Evolutionary conservation across 1,140 invertebrate genomes (phyloP).

Genomic region (Neuroterus valhalla): DNA sequence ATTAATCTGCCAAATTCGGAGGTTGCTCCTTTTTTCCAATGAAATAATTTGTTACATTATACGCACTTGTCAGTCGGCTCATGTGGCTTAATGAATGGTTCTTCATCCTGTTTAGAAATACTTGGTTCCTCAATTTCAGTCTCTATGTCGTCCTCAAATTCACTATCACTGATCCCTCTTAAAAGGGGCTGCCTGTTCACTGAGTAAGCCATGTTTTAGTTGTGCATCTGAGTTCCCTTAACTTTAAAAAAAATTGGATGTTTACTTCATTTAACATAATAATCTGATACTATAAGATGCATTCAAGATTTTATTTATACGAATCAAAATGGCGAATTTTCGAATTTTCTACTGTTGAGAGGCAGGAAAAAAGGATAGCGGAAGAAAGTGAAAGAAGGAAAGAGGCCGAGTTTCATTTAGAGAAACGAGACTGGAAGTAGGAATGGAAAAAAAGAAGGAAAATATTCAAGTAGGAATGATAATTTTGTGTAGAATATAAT

Average conservation of each 20-base stretch:
- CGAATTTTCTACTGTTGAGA: too few relatives aligned
- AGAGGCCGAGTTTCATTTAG: too few relatives aligned
- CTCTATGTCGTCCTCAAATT: constrained; percentile 72
- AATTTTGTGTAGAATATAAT: too few relatives aligned
- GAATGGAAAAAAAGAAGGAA: too few relatives aligned
- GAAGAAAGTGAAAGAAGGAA: too few relatives aligned
- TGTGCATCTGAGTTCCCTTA: not conserved
- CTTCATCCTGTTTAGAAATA: constrained; percentile 71
- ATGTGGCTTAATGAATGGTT: constrained; percentile 74
- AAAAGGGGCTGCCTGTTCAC: constrained; percentile 73
- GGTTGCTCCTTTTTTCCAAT: not conserved
- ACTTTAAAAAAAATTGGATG: not conserved
- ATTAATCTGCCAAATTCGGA: not conserved
- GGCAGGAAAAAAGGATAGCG: too few relatives aligned
- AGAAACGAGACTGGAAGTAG: too few relatives aligned
- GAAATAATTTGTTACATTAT: not conserved
- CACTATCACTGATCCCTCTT: constrained; percentile 68
- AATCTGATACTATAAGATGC: not conserved
- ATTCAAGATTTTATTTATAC: not conserved
- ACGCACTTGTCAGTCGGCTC: constrained; percentile 77
- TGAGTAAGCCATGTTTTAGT: constrained; percentile 70
- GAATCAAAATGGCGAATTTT: too few relatives aligned
- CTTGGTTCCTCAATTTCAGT: constrained; percentile 70
- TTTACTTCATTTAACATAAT: not conserved
- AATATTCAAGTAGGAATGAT: too few relatives aligned